Evolutionary conservation across 30 jellyfish, hydroid and myxozoan genomes (phyloP).

Genomic region (Chrysaora quinquecirrha): DNA sequence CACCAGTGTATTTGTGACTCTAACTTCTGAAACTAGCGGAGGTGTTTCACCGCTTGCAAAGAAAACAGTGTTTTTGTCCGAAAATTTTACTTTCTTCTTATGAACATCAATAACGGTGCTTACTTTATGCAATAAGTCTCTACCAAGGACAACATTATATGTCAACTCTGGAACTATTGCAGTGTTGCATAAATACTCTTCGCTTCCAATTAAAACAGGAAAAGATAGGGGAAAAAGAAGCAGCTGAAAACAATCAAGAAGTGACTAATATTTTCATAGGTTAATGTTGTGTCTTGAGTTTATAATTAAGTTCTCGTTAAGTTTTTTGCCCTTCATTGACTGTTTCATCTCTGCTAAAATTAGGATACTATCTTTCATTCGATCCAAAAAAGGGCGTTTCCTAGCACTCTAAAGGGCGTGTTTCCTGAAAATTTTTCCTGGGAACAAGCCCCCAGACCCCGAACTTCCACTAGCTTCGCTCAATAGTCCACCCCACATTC

Average conservation of each 20-base stretch:
- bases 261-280: too few species aligned
- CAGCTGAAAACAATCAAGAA: too few species aligned
- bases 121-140: slow-evolving; percentile 26
- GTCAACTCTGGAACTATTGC: slow-evolving; percentile 15
- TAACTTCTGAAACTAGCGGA: not conserved
- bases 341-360: slow-evolving; percentile 3
- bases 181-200: slow-evolving; percentile 10
- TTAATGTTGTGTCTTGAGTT: slow-evolving; percentile 2
- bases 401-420: too few species aligned
- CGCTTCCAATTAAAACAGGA: too few species aligned
- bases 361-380: not conserved
- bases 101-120: not conserved
- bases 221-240: too few species aligned
- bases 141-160: slow-evolving; percentile 17
- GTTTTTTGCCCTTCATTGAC: slow-evolving; percentile 7
- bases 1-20: not conserved
- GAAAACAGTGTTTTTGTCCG: not conserved
- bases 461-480: too few species aligned
- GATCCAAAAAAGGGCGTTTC: slow-evolving; percentile 6
- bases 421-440: too few species aligned
- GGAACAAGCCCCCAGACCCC: too few species aligned
- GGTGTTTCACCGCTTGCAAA: not conserved
- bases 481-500: too few species aligned
- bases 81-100: not conserved
- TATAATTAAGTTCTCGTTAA: not conserved